Evolutionary conservation across 2,888 invertebrate genomes (phyloP), one percentile per base, ranked within the genome.

Genomic region (Phaedon cochleariae): DNA sequence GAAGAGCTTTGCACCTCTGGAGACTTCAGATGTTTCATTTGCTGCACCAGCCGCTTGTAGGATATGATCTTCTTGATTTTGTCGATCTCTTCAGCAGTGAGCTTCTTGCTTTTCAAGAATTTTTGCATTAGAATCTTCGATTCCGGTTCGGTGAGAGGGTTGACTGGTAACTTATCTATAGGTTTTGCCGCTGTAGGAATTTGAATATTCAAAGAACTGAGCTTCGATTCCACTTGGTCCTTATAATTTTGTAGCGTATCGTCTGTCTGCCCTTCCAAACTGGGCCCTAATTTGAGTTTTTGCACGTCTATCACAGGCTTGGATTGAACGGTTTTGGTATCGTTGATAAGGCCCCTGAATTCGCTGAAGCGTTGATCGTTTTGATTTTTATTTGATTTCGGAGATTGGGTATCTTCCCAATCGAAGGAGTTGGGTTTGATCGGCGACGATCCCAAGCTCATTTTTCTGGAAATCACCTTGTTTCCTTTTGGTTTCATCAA

Each of bases 151-250:
- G 59, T 53, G 15, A 61, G 48, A 10, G 65, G 64, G 54, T 68
- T 69, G 1, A 51, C 15, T 1, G 64, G 48, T 18, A 67, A 53
- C 60, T 72, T 69, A n/a, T 66, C 68, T 41, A 65, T 18, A 1
- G 67, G 49, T 64, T 75, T 73, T 5, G 59, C 64, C 31, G 66
- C 21, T 62, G 72, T 74, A 4, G 79, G 79, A 49, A 80, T 80
- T 64, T 78, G 73, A 12, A 80, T 72, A 54, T 76, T 78, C n/a
- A 80, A 67, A 5, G 76, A 75, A 65, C 74, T 79, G 41, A 80
- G 66, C 60, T 80, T 78, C 1, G 74, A 76, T 62, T 80, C 78
- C 6, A 80, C 77, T 67, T 75, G 76, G 18, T 78, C 77, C 67
- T 78, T 79, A 70, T 79, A 79, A 52, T 71, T 73, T 62, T 78